Evolutionary conservation across 2,888 invertebrate genomes (phyloP).

Genomic region (Zootermopsis nevadensis): DNA sequence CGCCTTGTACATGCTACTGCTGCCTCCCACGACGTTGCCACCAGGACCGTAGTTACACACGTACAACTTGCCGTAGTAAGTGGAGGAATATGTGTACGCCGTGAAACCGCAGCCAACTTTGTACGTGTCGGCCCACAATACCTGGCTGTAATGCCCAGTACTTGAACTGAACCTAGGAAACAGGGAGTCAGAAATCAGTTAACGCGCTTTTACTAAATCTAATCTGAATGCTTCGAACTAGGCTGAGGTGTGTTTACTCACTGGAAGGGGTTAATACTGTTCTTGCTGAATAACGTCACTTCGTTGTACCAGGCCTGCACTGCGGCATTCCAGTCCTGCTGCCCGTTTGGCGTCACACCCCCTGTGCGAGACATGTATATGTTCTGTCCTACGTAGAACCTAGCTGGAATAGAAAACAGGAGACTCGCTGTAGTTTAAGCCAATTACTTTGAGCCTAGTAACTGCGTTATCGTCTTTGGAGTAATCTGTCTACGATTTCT

Average conservation of each 20-base stretch:
- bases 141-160: constrained; percentile 63
- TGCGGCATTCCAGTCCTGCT: neutral
- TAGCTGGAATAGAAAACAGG: neutral
- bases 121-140: constrained; percentile 65
- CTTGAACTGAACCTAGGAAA: constrained; percentile 50
- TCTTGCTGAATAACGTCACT: neutral
- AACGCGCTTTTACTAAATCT: no score
- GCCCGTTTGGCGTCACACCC: neutral
- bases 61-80: constrained; percentile 59
- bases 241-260: neutral
- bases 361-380: neutral
- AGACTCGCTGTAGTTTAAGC: neutral
- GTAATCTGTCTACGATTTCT: no score
- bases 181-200: neutral
- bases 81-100: constrained; percentile 59
- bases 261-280: neutral
- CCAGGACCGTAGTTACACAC: constrained; percentile 64
- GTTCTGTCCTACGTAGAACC: constrained; percentile 34
- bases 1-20: constrained; percentile 57
- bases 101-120: constrained; percentile 65
- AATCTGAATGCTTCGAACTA: no score
- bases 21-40: constrained; percentile 59
- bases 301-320: neutral
- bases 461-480: no score
- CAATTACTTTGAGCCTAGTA: no score